phyloP scores from a whole-genome alignment of 2,113 vertebrate genomes.

The Phodopus roborovskii region DNA sequence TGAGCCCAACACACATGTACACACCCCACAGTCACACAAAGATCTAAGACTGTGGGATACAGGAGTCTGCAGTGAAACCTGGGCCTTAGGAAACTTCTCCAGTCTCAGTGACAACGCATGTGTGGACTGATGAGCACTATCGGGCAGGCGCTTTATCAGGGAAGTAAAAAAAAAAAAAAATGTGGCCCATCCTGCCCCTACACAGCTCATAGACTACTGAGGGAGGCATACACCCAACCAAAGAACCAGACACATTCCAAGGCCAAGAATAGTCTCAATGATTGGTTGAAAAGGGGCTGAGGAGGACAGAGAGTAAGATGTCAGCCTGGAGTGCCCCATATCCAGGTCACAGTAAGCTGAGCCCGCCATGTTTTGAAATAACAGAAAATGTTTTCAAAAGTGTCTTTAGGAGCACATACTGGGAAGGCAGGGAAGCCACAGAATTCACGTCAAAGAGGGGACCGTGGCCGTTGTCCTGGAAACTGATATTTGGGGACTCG shows the following conservation, averaged over 20 bases:
- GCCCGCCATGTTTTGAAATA: not conserved
- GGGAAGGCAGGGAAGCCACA: rapidly evolving
- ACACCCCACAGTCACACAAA: too few species aligned
- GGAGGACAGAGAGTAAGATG: not conserved
- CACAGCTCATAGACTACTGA: not conserved
- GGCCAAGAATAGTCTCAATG: too few species aligned
- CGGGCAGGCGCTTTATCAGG: too few species aligned
- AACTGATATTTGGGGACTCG: not conserved
- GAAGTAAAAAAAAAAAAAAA: too few species aligned
- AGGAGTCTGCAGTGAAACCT: not conserved
- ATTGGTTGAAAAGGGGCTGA: not conserved
- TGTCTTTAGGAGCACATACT: not conserved
- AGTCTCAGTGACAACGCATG: rapidly evolving
- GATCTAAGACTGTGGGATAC: too few species aligned
- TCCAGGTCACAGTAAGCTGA: not conserved
- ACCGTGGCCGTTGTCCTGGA: not conserved
- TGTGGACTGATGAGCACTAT: rapidly evolving
- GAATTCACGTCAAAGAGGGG: not conserved
- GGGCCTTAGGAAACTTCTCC: not conserved
- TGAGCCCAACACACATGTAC: too few species aligned
- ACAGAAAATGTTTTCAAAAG: not conserved
- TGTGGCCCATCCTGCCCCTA: rapidly evolving
- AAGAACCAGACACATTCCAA: not conserved
- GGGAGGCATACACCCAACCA: not conserved
- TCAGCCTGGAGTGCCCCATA: not conserved